Base-by-base conservation (phyloP, 2,888 invertebrate species). In the Ditylenchus weischeri region DNA sequence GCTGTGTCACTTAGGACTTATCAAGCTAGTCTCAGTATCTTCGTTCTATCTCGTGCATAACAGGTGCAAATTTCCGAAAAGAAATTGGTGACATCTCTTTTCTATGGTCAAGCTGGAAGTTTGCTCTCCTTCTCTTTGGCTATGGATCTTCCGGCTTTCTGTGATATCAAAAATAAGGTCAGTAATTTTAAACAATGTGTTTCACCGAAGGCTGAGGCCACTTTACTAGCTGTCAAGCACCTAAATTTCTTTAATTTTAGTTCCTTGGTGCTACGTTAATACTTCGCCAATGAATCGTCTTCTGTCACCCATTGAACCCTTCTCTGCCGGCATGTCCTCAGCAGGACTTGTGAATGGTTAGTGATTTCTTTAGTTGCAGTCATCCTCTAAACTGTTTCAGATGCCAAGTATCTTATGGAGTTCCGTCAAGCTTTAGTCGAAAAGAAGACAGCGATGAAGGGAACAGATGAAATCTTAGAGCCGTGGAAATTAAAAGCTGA, bases 1-100 rank as follows among this genome's bases (percentile, higher is more conserved):
- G 77, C 85, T 96, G 80, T 91, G 91, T 0, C 90, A 90, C 81
- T 91, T 91, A 84, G 91, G 93, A 64, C 86, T 98, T 76, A 95
- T 95, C 0, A 96, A 96, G 85, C 91, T 93, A 86, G 90, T 96
- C 63, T 91, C 91, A 50, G 93, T 98, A 82, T 91, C 92, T 13
- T 96, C 98, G 0, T 93, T 90, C 84, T 93, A 90, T 86, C 88
- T 93, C 65, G 87, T 94, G 51, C 89, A 92, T 75, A 99, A 98
- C 84, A 73, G 78, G 75, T 79, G 49, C 83, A 84, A 69, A 79
- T 82, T 7, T 78, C 78, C 36, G 83, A 85, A 72, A 80, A 84
- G 35, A 83, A 84, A 78, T 77, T 82, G 69, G 79, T 86, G 81
- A 75, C 88, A 65, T 87, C 90, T 2, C 88, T 90, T 69, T 89